A percentile compares a stretch with the other conserved stretches of the same genome.
These are phyloP conservation scores for Apostichopus californicus DNA, from an alignment of 35 echinoderm and acorn worm species.

Conservation along the genomic window DNA sequence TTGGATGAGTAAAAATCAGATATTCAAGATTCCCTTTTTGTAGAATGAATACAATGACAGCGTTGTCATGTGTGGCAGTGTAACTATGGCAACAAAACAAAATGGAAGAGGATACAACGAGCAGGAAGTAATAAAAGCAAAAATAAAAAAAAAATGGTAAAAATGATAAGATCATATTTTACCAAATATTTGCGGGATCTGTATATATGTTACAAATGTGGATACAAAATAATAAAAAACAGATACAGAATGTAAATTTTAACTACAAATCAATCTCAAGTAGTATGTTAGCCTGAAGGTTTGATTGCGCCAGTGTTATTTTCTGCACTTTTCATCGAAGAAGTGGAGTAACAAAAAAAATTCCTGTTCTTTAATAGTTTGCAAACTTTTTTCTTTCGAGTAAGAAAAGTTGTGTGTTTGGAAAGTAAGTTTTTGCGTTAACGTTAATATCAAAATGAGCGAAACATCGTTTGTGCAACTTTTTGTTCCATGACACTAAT, in stretches of 20 bases:
- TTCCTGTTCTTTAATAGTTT: too few species aligned
- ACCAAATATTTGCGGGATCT: neutral
- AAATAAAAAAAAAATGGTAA: neutral
- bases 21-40: neutral
- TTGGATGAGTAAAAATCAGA: neutral
- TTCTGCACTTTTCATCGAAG: too few species aligned
- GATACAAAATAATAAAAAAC: neutral
- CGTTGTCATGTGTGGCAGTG: neutral
- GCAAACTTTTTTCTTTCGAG: too few species aligned
- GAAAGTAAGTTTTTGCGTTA: too few species aligned
- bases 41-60: neutral
- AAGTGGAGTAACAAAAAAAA: too few species aligned
- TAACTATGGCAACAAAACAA: neutral
- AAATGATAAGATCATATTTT: neutral
- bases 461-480: too few species aligned
- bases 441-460: too few species aligned
- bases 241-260: neutral
- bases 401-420: too few species aligned
- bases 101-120: neutral
- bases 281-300: too few species aligned
- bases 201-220: neutral
- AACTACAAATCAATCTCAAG: too few species aligned
- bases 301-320: too few species aligned
- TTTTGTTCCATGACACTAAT: too few species aligned
- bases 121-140: neutral